Conservation (phyloP, 1,140 invertebrate genomes). For the Stegodyphus dumicola region DNA sequence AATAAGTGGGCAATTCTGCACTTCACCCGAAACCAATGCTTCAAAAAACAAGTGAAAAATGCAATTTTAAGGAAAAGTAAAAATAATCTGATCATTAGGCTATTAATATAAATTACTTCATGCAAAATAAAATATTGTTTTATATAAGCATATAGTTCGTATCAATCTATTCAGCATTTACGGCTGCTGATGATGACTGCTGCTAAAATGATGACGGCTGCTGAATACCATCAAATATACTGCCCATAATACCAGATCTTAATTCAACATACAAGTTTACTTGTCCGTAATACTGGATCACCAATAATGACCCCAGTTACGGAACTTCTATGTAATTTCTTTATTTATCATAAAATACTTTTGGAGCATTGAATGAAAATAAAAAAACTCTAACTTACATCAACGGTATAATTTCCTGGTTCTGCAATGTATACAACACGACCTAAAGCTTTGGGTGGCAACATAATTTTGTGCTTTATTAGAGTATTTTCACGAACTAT, state of each 20-base stretch:
- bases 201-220: constrained; percentile 98
- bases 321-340: too few relatives aligned
- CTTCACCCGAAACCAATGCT: too few relatives aligned
- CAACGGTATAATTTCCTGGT: constrained; percentile 92
- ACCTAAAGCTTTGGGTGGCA: constrained; percentile 93
- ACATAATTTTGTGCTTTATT: constrained; percentile 95
- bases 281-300: constrained; percentile 97
- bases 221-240: constrained; percentile 99
- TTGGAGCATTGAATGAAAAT: neutral
- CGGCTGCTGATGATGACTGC: constrained; percentile 95
- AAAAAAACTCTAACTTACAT: constrained; percentile 76
- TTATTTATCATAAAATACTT: neutral
- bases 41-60: too few relatives aligned
- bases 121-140: too few relatives aligned
- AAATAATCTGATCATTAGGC: too few relatives aligned
- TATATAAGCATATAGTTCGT: too few relatives aligned
- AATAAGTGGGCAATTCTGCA: too few relatives aligned
- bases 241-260: constrained; percentile 98
- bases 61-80: too few relatives aligned
- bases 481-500: constrained; percentile 96
- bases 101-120: too few relatives aligned
- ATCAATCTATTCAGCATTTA: too few relatives aligned
- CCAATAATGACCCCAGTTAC: constrained; percentile 95
- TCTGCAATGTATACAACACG: constrained; percentile 97
- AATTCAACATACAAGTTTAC: constrained; percentile 98